phyloP scores from a whole-genome alignment of 1,140 invertebrate species.

The Euura saliciscinereae region DNA sequence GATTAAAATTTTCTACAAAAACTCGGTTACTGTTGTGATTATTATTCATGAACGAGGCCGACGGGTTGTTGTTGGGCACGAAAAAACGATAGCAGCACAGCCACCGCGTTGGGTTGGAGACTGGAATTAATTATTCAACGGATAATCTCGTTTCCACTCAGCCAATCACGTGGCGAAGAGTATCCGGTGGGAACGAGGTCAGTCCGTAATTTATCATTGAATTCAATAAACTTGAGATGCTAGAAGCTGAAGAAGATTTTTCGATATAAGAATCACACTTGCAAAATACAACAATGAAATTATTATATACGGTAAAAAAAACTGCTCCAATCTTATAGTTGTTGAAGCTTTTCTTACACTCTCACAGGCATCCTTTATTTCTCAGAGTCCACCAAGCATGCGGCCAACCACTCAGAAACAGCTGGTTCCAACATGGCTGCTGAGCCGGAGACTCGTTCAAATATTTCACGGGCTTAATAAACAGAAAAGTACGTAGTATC shows the following conservation, averaged over 20 bases:
- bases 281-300: no score
- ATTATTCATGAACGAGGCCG: background rate
- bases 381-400: conserved; percentile 11
- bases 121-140: background rate
- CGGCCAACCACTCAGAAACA: conserved; percentile 28
- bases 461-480: conserved; percentile 39
- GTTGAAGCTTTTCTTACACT: no score
- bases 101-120: background rate
- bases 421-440: conserved; percentile 20
- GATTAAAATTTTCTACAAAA: background rate
- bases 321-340: no score
- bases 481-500: conserved; percentile 30
- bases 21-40: background rate
- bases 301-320: no score
- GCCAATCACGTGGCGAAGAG: conserved; percentile 18
- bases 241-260: no score
- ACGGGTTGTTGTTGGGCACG: background rate
- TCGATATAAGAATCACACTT: no score
- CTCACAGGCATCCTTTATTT: conserved; percentile 10
- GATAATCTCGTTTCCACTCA: conserved; percentile 22
- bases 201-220: no score
- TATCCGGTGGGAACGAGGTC: no score
- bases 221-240: no score
- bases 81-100: background rate
- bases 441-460: conserved; percentile 18